Evolutionary conservation across 2,113 vertebrate species (phyloP).

Genomic region (Leptodactylus fuscus): DNA sequence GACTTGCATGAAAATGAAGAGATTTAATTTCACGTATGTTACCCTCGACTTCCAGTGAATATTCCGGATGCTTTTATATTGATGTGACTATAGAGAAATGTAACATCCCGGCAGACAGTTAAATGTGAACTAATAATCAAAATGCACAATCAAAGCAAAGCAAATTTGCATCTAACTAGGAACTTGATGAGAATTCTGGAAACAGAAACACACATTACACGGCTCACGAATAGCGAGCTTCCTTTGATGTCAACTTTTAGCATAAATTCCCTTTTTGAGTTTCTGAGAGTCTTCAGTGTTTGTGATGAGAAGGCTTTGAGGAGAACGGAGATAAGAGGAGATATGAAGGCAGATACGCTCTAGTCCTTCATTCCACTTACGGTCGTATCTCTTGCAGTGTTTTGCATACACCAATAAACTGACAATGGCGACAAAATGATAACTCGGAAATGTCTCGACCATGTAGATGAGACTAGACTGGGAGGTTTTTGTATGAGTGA

Average conservation of each 20-base stretch:
- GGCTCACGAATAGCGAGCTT: constrained; percentile 74
- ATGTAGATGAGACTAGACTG: neutral
- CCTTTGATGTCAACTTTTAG: constrained; percentile 81
- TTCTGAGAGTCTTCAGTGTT: constrained; percentile 74
- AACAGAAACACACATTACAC: constrained; percentile 71
- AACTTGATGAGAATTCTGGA: constrained; percentile 68
- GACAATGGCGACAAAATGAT: neutral
- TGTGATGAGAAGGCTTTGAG: constrained; percentile 70
- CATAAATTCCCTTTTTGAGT: constrained; percentile 78
- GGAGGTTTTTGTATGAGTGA: neutral
- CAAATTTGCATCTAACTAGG: constrained; percentile 63
- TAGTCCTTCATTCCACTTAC: constrained; percentile 48
- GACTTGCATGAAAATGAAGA: neutral
- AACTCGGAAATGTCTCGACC: neutral
- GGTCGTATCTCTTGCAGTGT: constrained; percentile 1
- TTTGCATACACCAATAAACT: constrained; percentile 15
- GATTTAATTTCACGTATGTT: neutral
- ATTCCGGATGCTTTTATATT: neutral
- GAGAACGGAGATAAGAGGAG: constrained; percentile 67
- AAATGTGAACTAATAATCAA: constrained; percentile 59
- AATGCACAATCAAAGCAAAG: constrained; percentile 51
- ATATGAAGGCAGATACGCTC: constrained; percentile 30
- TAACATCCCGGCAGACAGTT: constrained; percentile 11
- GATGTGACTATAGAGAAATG: neutral
- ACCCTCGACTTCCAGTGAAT: neutral